Base-by-base conservation (phyloP, 2,797 vertebrate genomes). In the Macroramphosus scolopax region DNA sequence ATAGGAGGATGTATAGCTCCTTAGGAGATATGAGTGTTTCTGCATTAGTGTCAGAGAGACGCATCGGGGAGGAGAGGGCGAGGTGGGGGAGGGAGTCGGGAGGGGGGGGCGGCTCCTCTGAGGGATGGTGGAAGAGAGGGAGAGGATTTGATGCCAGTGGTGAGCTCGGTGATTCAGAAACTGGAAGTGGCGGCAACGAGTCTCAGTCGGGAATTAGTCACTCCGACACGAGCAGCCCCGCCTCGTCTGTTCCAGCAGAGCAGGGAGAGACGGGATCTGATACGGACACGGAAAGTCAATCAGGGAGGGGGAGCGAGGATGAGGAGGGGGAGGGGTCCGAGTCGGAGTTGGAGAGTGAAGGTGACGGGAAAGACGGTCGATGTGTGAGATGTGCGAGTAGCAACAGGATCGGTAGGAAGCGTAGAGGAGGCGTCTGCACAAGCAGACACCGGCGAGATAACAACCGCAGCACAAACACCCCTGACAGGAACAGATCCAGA, bases 1-100 rank as follows among this genome's bases (percentile, higher is more conserved):
- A 44, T 10, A 10, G 60, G 42, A 50, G 51, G 68, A 72, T 32
- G 39, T 12, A 70, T 29, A 40, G 40, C 50, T 80, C 77, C 15
- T 4, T 81, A 13, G 80, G 81, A 60, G 74, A 83, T 37, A 61
- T 73, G 72, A 88, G 70, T 3, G 22, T 86, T 38, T 85, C 82
- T n/a, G 78, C 80, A 3, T 47, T 57, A 3, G 78, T 83, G 52
- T 72, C 69, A 9, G 37, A 49, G 17, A 13, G 47, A 43, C 29
- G 43, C 14, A 10, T 8, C 7, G 77, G 83, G 14, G 86, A 82
- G 42, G 15, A 13, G 9, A 28, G 63, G 77, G 40, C 86, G 85
- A 25, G 84, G 81, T 20, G 86, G 74, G 67, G 37, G 38, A 33
- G 36, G 28, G 28, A 51, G 39, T 9, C 13, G 1, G 53, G 6